phyloP scores from a whole-genome alignment of 2,888 invertebrate genomes.

The Leptopilina drosophilae region DNA sequence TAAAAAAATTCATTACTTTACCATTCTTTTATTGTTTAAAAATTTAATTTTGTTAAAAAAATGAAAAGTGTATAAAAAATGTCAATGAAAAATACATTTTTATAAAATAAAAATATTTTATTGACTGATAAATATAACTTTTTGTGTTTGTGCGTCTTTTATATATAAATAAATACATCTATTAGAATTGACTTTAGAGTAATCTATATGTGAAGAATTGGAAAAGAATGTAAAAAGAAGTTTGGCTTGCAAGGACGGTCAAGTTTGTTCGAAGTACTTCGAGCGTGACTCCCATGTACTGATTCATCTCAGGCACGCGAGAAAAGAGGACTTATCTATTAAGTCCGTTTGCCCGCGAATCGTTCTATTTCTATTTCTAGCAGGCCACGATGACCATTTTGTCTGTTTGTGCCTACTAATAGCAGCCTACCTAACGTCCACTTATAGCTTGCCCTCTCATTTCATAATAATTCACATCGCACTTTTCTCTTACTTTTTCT shows the following conservation, averaged over 20 bases:
- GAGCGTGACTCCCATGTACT: conserved; percentile 52
- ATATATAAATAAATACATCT: too few relatives aligned
- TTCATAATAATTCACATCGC: not conserved
- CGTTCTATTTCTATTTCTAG: conserved; percentile 72
- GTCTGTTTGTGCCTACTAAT: conserved; percentile 73
- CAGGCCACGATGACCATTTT: conserved; percentile 66
- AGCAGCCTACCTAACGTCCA: conserved; percentile 60
- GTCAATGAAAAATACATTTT: too few relatives aligned
- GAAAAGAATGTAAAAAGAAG: not conserved
- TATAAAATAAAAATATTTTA: too few relatives aligned
- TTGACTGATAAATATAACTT: too few relatives aligned
- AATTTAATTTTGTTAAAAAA: too few relatives aligned
- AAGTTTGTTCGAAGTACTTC: conserved; percentile 28
- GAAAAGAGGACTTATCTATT: conserved; percentile 53
- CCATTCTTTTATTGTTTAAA: too few relatives aligned
- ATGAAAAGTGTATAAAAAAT: too few relatives aligned
- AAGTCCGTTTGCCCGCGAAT: conserved; percentile 51
- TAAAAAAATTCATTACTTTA: too few relatives aligned
- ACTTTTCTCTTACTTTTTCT: conserved; percentile 7
- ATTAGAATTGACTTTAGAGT: not conserved
- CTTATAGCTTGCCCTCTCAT: conserved; percentile 41
- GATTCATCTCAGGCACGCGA: conserved; percentile 56
- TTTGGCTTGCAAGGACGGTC: conserved; percentile 8
- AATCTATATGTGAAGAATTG: not conserved
- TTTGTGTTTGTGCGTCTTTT: too few relatives aligned